Conservation (phyloP, 23 tunicate genomes). For the Trididemnum nubilum region DNA sequence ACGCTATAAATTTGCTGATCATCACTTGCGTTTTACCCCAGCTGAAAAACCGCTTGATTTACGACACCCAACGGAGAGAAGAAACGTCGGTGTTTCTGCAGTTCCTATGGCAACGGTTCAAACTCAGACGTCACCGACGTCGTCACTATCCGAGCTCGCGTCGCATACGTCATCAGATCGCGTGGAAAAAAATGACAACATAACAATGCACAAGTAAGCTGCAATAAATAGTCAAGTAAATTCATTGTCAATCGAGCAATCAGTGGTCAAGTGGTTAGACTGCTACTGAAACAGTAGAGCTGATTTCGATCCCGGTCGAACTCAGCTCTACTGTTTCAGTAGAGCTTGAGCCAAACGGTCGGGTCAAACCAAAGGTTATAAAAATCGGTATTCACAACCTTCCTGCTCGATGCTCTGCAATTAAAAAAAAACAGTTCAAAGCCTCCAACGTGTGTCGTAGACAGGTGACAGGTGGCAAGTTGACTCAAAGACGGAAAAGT, state of each 20-base stretch:
- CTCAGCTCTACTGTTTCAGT: too few species aligned
- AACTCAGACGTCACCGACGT: constrained; percentile 24
- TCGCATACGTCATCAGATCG: not conserved
- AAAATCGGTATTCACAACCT: too few species aligned
- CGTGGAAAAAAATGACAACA: not conserved
- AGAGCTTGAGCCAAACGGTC: too few species aligned
- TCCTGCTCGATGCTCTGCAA: too few species aligned
- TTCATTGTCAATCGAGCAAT: not conserved
- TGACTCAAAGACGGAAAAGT: too few species aligned
- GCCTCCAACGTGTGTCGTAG: too few species aligned
- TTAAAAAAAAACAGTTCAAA: too few species aligned
- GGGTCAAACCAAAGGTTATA: too few species aligned
- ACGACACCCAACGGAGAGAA: not conserved
- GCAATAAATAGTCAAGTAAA: not conserved
- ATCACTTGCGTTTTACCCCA: not conserved
- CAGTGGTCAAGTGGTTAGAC: not conserved
- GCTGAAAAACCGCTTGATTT: constrained; percentile 17
- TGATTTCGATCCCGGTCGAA: too few species aligned
- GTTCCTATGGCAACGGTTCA: not conserved
- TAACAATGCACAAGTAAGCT: constrained; percentile 29
- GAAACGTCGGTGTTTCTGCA: constrained; percentile 5
- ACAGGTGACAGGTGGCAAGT: too few species aligned
- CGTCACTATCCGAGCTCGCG: not conserved
- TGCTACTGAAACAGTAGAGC: not conserved
- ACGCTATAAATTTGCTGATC: not conserved